A percentile compares a stretch with the other conserved stretches of the same genome.
Conservation (phyloP, 2,888 invertebrate species). For the Athalia cordata region DNA sequence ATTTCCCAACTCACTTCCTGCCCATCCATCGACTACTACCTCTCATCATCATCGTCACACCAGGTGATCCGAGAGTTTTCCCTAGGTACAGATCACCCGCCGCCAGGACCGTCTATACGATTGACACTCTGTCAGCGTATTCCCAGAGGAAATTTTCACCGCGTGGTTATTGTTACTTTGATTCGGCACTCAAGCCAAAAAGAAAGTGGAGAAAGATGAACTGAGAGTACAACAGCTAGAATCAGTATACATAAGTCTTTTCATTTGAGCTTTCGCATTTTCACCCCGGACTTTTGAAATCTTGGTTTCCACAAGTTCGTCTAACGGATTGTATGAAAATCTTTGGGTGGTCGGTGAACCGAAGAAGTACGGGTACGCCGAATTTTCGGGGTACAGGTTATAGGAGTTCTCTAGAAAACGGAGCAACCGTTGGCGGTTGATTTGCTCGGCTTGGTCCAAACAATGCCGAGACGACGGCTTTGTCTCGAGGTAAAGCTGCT, state of each 20-base stretch:
- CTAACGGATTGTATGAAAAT: conserved; percentile 36
- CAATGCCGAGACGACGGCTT: conserved; percentile 68
- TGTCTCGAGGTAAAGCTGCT: conserved; percentile 68
- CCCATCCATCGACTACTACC: not conserved
- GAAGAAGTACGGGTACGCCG: conserved; percentile 27
- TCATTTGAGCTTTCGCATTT: conserved; percentile 9
- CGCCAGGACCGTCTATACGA: conserved; percentile 33
- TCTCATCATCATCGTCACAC: conserved; percentile 23
- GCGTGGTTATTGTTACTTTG: not conserved
- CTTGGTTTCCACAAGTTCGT: conserved; percentile 22
- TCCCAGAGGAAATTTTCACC: conserved; percentile 35
- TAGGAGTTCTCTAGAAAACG: conserved; percentile 41
- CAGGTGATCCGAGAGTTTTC: conserved; percentile 28
- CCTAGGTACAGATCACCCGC: conserved; percentile 43
- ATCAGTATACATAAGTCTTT: too few relatives aligned
- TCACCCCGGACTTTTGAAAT: conserved; percentile 10
- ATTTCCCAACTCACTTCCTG: conserved; percentile 24
- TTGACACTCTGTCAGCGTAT: conserved; percentile 27
- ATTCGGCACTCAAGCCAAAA: too few relatives aligned
- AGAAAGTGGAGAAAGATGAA: too few relatives aligned
- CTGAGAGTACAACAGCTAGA: too few relatives aligned
- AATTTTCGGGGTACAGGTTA: conserved; percentile 15
- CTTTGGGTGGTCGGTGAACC: conserved; percentile 30
- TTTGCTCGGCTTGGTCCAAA: conserved; percentile 68
- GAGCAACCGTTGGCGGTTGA: conserved; percentile 63